Evolutionary conservation across 2,113 vertebrate genomes (phyloP), one percentile per base, ranked within the genome.

Genomic region (Chloroceryle aenea): DNA sequence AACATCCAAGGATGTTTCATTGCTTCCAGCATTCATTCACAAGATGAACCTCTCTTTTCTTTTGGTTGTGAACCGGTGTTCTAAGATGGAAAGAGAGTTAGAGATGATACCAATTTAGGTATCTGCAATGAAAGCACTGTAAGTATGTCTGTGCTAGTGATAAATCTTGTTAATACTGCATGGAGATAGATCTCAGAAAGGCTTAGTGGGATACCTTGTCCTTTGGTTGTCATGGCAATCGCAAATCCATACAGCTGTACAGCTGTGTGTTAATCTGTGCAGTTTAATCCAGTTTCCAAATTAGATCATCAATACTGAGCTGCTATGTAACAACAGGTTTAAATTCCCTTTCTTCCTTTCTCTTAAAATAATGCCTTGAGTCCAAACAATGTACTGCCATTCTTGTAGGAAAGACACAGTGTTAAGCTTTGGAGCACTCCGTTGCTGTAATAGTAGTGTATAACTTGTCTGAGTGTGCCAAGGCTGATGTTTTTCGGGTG

Each of bases 201-300:
- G 76, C 91, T 96, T 92, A 96, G 29, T 52, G 43, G 43, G 40
- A 78, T 95, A 50, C 75, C 75, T 94, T 96, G 90, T 96, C 76
- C 95, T 19, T 53, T 87, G 29, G 87, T 96, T 95, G 94, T 84
- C 89, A 36, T 88, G 85, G 80, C 68, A 90, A n/a, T 87, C 26
- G 26, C 90, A 93, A 93, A 91, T 95, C 94, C 59, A 14, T 62
- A 50, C 67, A 67, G n/a, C 71, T 89, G 55, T 80, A 62, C 30
- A 78, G 61, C 5, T 3, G 25, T 62, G 48, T 20, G 6, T 90
- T 97, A 95, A 96, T 96, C 94, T 8, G 2, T 71, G 67, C 36
- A 68, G 69, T 52, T 92, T 91, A 94, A 97, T 96, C 77, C 74
- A n/a, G 52, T 79, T 95, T 93, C 61, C 80, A 87, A 69, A 97